A percentile compares a stretch with the other conserved stretches of the same genome.
These are phyloP conservation scores for Lagothrix lagotricha DNA, from an alignment of 2,797 vertebrate genomes.

Conservation along the genomic window DNA sequence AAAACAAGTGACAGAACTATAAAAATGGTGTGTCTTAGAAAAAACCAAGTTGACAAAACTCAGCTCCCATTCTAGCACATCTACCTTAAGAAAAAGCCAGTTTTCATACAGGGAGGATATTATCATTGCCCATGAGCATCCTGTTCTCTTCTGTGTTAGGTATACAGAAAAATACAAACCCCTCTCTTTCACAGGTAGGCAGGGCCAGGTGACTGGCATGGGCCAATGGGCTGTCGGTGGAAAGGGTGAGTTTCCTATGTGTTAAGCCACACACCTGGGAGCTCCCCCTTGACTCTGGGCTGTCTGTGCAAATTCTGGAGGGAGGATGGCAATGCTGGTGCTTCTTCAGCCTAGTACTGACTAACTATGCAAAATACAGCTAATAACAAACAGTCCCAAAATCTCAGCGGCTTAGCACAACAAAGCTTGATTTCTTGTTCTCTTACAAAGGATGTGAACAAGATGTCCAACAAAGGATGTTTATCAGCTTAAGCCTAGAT, in stretches of 20 bases:
- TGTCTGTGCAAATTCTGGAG: background rate
- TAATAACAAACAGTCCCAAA: background rate
- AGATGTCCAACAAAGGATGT: background rate
- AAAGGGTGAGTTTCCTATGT: background rate
- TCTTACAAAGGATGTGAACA: background rate
- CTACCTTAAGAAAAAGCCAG: background rate
- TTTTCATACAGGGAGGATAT: too few relatives aligned
- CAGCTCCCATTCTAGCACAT: background rate
- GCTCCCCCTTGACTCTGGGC: background rate
- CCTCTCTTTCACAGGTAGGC: background rate
- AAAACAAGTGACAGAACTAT: background rate
- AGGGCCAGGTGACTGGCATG: background rate
- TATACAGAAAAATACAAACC: background rate
- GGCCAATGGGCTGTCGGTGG: background rate
- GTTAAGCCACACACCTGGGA: background rate
- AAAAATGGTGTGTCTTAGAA: background rate
- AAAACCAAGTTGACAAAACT: background rate
- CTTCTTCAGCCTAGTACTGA: background rate
- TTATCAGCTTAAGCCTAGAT: background rate
- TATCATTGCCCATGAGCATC: too few relatives aligned
- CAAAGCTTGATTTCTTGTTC: background rate
- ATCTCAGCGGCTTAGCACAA: background rate
- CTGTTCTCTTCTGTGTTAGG: background rate
- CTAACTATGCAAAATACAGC: background rate
- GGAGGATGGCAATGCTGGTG: fast-evolving